These are phyloP conservation scores for Rotaria macrura DNA, from an alignment of 2,888 invertebrate genomes.

Conservation along the genomic window DNA sequence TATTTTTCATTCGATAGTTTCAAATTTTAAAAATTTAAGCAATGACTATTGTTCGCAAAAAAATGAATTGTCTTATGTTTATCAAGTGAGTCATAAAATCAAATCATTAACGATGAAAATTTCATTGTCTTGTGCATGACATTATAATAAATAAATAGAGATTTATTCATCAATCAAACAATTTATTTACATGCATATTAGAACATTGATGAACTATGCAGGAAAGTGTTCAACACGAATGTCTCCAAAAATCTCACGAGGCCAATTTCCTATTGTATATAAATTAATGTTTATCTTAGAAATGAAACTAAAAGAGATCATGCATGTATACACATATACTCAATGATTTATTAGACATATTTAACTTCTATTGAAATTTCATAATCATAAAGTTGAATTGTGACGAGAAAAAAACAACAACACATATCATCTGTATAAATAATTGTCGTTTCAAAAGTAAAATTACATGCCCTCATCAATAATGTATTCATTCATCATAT, in stretches of 20 bases:
- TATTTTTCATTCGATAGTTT: too few relatives aligned
- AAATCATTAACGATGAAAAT: not conserved
- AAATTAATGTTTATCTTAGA: not conserved
- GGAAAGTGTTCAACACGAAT: not conserved
- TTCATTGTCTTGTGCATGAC: not conserved
- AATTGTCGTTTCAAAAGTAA: too few relatives aligned
- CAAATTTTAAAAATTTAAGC: too few relatives aligned
- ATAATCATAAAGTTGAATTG: not conserved
- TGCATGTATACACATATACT: not conserved
- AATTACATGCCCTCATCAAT: too few relatives aligned
- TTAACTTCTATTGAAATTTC: not conserved
- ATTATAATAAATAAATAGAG: not conserved
- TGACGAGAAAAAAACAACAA: not conserved
- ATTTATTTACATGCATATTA: not conserved
- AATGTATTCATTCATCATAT: too few relatives aligned
- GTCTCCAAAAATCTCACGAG: not conserved
- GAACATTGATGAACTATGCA: not conserved
- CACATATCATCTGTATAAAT: too few relatives aligned
- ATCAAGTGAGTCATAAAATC: not conserved
- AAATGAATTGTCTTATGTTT: not conserved
- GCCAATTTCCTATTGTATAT: not conserved
- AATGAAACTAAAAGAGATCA: not conserved
- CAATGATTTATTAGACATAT: not conserved
- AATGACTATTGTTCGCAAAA: too few relatives aligned
- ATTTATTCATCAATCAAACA: not conserved